A percentile compares a stretch with the other conserved stretches of the same genome.
Conservation (phyloP, 53 echinoderm and acorn worm species). For the Glandiceps talaboti region DNA sequence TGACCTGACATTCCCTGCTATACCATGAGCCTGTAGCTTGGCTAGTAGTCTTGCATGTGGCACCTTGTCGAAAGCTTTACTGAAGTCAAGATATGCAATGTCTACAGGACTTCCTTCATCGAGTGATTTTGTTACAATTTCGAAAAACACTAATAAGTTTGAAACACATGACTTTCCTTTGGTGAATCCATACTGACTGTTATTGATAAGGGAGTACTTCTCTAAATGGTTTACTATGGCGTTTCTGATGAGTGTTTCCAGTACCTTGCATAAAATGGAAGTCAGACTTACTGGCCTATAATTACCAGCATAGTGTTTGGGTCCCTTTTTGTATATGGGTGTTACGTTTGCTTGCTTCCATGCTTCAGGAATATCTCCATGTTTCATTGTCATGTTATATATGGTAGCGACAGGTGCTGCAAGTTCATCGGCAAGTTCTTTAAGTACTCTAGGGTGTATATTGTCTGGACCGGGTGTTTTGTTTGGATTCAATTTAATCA, state of each 20-base stretch:
- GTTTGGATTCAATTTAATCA: conserved; percentile 9
- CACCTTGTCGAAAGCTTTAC: conserved; percentile 13
- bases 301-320: conserved; percentile 5
- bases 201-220: background rate
- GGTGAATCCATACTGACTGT: conserved; percentile 15
- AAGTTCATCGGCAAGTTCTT: background rate
- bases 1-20: background rate
- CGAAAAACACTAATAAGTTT: conserved; percentile 6
- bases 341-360: conserved; percentile 14
- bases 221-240: conserved; percentile 1
- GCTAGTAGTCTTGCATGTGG: conserved; percentile 7
- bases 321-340: conserved; percentile 24
- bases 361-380: conserved; percentile 12
- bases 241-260: conserved; percentile 18
- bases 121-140: background rate
- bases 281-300: conserved; percentile 27
- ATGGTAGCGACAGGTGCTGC: background rate
- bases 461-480: conserved; percentile 16
- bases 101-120: conserved; percentile 24
- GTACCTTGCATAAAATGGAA: conserved; percentile 7
- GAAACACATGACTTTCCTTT: conserved; percentile 13
- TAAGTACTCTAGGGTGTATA: conserved; percentile 6
- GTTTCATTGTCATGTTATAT: conserved; percentile 6
- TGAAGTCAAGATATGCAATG: conserved; percentile 13
- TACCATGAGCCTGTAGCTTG: background rate